phyloP scores from a whole-genome alignment of 2,888 invertebrate species.

The Lypha dubia region DNA sequence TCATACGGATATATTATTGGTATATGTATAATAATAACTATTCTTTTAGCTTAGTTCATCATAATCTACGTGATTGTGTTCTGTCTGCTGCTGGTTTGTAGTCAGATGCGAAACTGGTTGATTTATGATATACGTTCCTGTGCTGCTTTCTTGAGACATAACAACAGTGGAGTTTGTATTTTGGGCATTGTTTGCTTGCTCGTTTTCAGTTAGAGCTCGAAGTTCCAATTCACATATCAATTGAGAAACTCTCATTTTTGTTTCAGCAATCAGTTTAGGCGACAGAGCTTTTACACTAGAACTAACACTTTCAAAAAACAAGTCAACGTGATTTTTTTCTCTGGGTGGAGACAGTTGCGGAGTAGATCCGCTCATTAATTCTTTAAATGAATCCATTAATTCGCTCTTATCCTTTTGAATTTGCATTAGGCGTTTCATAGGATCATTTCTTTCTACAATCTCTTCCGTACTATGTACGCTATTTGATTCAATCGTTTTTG shows the following conservation, averaged over 20 bases:
- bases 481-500: slow-evolving; percentile 41
- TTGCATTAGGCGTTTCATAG: slow-evolving; percentile 77
- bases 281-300: slow-evolving; percentile 76
- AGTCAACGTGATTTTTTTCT: slow-evolving; percentile 78
- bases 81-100: slow-evolving; percentile 42
- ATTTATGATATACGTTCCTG: slow-evolving; percentile 71
- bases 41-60: slow-evolving; percentile 72
- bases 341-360: slow-evolving; percentile 66
- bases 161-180: slow-evolving; percentile 61
- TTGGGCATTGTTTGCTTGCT: slow-evolving; percentile 38
- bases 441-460: slow-evolving; percentile 74
- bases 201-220: slow-evolving; percentile 75
- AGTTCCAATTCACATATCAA: slow-evolving; percentile 76
- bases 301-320: slow-evolving; percentile 77
- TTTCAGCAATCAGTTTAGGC: slow-evolving; percentile 76
- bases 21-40: neutral
- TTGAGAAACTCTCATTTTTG: slow-evolving; percentile 77
- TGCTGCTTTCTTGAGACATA: slow-evolving; percentile 58
- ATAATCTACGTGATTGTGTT: slow-evolving; percentile 53
- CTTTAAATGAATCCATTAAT: slow-evolving; percentile 80
- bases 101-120: slow-evolving; percentile 60
- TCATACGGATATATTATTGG: neutral
- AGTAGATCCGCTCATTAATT: slow-evolving; percentile 77
- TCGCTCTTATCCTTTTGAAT: slow-evolving; percentile 81
- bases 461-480: slow-evolving; percentile 60